Base-by-base conservation (phyloP, 2,113 vertebrate species). In the Sphyrna mokarran region DNA sequence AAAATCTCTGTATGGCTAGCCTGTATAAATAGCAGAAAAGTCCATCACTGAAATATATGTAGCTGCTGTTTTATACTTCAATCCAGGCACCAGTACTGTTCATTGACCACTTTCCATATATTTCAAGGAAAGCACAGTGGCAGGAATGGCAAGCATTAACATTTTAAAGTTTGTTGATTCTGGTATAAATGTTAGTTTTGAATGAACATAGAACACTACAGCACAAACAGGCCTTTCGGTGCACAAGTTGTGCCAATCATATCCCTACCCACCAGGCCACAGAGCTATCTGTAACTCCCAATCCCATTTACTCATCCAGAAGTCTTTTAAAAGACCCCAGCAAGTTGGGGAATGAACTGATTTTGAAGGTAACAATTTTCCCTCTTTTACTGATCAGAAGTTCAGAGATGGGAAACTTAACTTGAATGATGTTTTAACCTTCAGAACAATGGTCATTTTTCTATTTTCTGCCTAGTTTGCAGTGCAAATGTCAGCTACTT, bases 401-500 rank as follows among this genome's bases (percentile, higher is more conserved):
- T 95, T 48, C 68, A 94, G 54, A 48, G 66, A 72, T 69, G 40
- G 70, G 43, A 68, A 94, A 94, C n/a, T 69, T 94, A 14, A 3
- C n/a, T 40, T 43, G 22, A 43, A 23, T 70, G n/a, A 43, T 16
- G 4, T 48, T 43, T 72, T 70, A 48, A 70, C 16, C 40, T 22
- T 23, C 18, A 43, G 40, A 68, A 26, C 11, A 72, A n/a, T 40
- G 70, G 66, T 94, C 37, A 72, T 29, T 43, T 95, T 43, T 13
- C 29, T 95, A 95, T 16, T 72, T 95, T 95, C 37, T 72, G 68
- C 10, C 22, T 40, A 95, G 68, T n/a, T 26, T 95, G 68, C 68
- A 48, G 22, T 54, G 37, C 69, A 69, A 43, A 94, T 70, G 93
- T 95, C 93, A 95, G 93, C 93, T 33, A 70, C 22, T 95, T 95